Conservation (phyloP, 1,140 invertebrate species). For the Hylaeus anthracinus region DNA sequence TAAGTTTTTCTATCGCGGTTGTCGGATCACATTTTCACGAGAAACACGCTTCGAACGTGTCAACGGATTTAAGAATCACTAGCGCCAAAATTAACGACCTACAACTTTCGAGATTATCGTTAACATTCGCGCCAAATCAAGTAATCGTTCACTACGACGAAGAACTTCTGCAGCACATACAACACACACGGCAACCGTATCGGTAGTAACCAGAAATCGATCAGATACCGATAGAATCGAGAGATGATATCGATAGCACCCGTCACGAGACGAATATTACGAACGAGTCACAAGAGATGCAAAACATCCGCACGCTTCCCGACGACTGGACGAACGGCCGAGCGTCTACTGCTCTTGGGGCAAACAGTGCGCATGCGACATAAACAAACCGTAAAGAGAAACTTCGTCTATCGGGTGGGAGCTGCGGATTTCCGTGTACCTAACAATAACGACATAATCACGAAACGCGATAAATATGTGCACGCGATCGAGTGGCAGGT, state of each 20-base stretch:
- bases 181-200: not conserved
- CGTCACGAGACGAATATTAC: not conserved
- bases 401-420: conserved; percentile 45
- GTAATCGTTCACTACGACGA: not conserved
- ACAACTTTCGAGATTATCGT: not conserved
- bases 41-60: not conserved
- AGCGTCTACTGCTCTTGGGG: conserved; percentile 39
- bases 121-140: conserved; percentile 28
- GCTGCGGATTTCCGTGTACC: not conserved
- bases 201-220: not conserved
- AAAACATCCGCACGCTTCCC: conserved; percentile 71
- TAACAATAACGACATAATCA: conserved; percentile 44
- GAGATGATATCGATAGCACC: not conserved
- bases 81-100: not conserved
- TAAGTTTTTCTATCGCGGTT: not conserved
- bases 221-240: not conserved
- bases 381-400: conserved; percentile 71
- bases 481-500: not conserved
- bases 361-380: conserved; percentile 68
- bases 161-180: not conserved
- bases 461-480: conserved; percentile 7
- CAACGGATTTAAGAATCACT: not conserved
- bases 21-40: not conserved
- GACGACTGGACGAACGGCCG: conserved; percentile 66
- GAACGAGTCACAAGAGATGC: conserved; percentile 54